A percentile compares a stretch with the other conserved stretches of the same genome.
phyloP scores from a whole-genome alignment of 2,888 invertebrate species.

The Clitarchus hookeri region DNA sequence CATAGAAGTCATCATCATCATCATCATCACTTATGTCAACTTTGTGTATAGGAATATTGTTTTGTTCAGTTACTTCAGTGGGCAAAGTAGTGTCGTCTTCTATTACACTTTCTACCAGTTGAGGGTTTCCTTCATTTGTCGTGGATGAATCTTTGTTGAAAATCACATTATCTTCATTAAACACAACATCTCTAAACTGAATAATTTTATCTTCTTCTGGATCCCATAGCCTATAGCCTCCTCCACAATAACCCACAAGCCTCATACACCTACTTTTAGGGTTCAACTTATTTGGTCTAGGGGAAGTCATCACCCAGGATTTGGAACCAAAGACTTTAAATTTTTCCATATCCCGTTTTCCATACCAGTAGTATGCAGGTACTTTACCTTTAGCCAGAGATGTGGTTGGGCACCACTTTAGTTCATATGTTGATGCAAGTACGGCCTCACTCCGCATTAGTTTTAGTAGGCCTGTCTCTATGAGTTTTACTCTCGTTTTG shows the following conservation, averaged over 20 bases:
- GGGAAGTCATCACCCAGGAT: neutral
- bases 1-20: neutral
- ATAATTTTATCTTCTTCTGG: no score
- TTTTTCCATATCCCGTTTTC: neutral
- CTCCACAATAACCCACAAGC: constrained; percentile 16
- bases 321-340: neutral
- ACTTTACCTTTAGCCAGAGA: neutral
- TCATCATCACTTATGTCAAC: no score
- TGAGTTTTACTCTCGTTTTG: neutral
- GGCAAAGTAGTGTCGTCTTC: neutral
- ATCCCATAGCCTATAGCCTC: neutral
- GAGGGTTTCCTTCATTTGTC: no score
- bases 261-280: neutral
- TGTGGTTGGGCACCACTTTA: neutral
- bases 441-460: neutral
- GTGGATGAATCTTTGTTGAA: neutral
- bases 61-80: neutral
- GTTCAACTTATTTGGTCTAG: neutral
- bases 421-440: no score
- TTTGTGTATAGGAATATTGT: neutral
- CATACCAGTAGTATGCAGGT: constrained; percentile 16
- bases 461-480: neutral
- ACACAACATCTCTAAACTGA: no score
- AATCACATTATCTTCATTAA: no score
- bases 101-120: neutral